Conservation (phyloP, 2,113 vertebrate species). For the Melospiza melodia region DNA sequence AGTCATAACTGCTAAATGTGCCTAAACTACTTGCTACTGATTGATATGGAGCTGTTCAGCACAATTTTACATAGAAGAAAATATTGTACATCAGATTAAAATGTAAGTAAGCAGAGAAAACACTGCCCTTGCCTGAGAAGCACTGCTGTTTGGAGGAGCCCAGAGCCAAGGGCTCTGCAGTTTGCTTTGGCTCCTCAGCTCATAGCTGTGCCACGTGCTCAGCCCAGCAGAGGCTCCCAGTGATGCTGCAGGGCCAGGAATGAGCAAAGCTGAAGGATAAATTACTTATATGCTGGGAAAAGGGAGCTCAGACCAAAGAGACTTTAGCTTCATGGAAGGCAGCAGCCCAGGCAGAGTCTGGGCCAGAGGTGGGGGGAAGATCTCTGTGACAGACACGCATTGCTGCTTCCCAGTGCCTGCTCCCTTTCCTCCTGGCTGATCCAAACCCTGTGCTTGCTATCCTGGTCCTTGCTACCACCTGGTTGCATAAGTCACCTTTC, state of each 20-base stretch:
- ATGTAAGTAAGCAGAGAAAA: background rate
- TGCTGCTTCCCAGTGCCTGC: background rate
- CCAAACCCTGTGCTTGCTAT: background rate
- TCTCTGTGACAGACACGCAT: background rate
- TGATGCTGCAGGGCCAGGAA: background rate
- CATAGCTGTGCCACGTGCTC: accelerated
- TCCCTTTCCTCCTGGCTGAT: background rate
- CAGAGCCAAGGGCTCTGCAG: background rate
- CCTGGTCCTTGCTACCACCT: background rate
- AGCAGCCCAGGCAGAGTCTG: background rate
- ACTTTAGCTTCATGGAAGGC: background rate
- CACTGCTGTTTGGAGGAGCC: background rate
- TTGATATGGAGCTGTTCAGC: slow-evolving; percentile 11
- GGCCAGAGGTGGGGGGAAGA: background rate
- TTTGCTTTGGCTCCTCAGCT: background rate
- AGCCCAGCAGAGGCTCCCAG: background rate
- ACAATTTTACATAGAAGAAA: background rate
- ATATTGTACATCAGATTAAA: background rate
- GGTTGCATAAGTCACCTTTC: background rate
- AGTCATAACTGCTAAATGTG: background rate
- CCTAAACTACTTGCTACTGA: background rate
- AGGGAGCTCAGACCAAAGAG: slow-evolving; percentile 33
- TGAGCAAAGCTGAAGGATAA: background rate
- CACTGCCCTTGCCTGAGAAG: background rate
- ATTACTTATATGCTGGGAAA: background rate